Evolutionary conservation across 2,113 vertebrate genomes (phyloP).

Genomic region (Pterocles orientalis): DNA sequence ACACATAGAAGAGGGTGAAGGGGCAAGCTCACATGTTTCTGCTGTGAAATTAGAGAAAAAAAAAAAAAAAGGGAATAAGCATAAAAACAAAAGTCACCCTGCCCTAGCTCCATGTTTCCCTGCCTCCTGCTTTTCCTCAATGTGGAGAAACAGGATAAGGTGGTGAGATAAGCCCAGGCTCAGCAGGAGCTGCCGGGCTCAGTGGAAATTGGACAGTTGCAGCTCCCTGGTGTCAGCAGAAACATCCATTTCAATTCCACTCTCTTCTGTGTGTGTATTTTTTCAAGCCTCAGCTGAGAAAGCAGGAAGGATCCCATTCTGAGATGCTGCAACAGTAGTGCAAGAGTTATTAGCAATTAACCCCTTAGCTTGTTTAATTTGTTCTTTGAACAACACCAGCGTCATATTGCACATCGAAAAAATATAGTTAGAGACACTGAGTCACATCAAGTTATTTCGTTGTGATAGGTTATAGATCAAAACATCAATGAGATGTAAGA

Average conservation of each 20-base stretch:
- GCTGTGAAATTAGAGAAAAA: too few species aligned
- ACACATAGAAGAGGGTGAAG: background rate
- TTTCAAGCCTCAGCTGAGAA: background rate
- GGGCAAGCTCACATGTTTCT: background rate
- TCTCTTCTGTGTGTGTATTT: background rate
- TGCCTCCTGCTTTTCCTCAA: background rate
- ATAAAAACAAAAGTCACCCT: background rate
- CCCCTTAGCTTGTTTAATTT: constrained; percentile 59
- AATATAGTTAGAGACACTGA: background rate
- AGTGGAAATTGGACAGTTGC: background rate
- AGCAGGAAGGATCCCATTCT: background rate
- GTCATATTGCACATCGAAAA: background rate
- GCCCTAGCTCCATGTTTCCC: background rate
- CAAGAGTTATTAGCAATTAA: constrained; percentile 53
- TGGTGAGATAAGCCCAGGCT: background rate
- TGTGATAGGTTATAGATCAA: constrained; percentile 52
- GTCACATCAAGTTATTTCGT: constrained; percentile 54
- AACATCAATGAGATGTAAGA: constrained; percentile 58
- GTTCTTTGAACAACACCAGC: constrained; percentile 26
- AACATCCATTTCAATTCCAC: background rate
- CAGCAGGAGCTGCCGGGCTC: background rate
- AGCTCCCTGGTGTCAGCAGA: background rate
- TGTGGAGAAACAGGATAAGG: background rate
- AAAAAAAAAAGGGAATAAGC: background rate
- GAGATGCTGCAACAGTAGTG: background rate